Evolutionary conservation across 2,888 invertebrate genomes (phyloP), one percentile per base, ranked within the genome.

Genomic region (Baronia brevicornis): DNA sequence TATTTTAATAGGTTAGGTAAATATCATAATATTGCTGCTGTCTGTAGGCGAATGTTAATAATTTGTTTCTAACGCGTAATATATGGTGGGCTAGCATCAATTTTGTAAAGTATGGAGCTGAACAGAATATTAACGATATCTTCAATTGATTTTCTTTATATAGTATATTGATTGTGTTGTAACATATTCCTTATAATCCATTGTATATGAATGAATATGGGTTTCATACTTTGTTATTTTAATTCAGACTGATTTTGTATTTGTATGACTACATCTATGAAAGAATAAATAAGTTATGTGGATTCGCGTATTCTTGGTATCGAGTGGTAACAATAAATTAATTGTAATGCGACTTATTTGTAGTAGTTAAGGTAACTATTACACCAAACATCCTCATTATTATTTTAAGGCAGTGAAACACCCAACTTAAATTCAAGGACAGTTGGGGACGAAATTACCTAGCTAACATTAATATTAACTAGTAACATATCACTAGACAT

Each of bases 401-500:
- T 71, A 79, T 57, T 78, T 79, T 84, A 84, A 84, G 84, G 84
- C 84, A 84, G 84, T 84, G 84, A 82, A 75, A 84, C 78, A 75
- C 79, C 84, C 84, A 84, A 82, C 82, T 68, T 68, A 82, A 82
- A 80, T 66, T 72, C 64, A 70, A 82, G 79, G 78, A 75, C 70
- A 73, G 84, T 82, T 77, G 82, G 84, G 82, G 74, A 77, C 75
- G 70, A 80, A 70, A 78, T 82, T 82, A 80, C 78, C 82, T 84
- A 82, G 84, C 84, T 84, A 82, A 82, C 64, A 71, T 79, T 80
- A 65, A 58, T 51, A 63, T 56, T 66, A 82, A 71, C 72, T 78
- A 71, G 75, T 77, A 72, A 69, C 61, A 73, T 80, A 80, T 71
- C 65, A 72, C 79, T 84, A 80, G 73, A 77, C 65, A 74, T 79